Percentiles rank a stretch among this genome's conserved stretches.
These are phyloP conservation scores for Patella caerulea DNA, from an alignment of 2,888 invertebrate genomes.

Conservation along the genomic window DNA sequence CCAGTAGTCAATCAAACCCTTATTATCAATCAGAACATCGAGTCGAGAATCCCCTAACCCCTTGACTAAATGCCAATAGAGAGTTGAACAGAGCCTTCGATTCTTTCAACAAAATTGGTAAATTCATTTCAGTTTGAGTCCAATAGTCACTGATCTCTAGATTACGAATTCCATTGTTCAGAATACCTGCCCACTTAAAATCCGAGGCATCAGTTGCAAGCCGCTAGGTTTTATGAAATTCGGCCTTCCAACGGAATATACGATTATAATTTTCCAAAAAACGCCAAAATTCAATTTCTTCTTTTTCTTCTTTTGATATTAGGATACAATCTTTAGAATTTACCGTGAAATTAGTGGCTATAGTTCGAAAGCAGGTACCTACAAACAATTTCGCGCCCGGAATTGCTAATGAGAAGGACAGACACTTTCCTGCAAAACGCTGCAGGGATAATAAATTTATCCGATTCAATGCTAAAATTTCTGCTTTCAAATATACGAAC, in stretches of 20 bases:
- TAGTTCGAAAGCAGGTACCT: not conserved
- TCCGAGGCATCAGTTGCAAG: constrained; percentile 1
- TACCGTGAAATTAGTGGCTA: not conserved
- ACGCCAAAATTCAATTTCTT: not conserved
- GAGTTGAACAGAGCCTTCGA: no score
- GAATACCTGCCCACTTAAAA: not conserved
- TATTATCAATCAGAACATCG: not conserved
- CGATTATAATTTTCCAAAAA: not conserved
- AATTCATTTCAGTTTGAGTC: no score
- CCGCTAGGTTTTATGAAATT: not conserved
- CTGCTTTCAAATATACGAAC: not conserved
- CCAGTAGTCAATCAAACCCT: not conserved
- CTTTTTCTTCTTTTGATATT: not conserved
- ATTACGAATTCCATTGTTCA: not conserved
- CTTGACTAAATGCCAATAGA: not conserved
- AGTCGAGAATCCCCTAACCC: not conserved
- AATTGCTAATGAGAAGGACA: no score
- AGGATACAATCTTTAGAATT: no score
- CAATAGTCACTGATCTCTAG: no score
- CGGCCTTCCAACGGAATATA: not conserved
- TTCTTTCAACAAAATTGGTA: no score
- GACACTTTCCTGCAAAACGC: not conserved
- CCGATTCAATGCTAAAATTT: not conserved
- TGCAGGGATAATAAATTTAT: not conserved
- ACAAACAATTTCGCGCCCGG: not conserved